These are phyloP conservation scores for Encarsia formosa DNA, from an alignment of 2,888 invertebrate genomes.

Conservation along the genomic window DNA sequence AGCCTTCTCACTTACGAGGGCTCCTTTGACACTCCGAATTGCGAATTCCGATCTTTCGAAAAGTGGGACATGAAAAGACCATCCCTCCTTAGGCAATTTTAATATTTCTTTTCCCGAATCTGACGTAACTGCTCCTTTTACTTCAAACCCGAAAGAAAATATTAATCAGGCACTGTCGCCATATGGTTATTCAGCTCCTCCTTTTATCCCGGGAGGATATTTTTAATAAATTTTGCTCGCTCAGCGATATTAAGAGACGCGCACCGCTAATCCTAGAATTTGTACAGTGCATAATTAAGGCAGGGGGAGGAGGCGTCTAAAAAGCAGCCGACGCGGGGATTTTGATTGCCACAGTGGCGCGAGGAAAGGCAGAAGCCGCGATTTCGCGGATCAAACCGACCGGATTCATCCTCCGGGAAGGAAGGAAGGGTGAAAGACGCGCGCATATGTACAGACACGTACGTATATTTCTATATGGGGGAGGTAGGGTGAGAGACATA, in stretches of 20 bases:
- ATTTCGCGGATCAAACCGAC: conserved; percentile 40
- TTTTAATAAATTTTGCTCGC: conserved; percentile 19
- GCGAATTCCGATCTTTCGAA: no score
- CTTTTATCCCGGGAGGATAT: background rate
- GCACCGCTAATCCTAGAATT: conserved; percentile 14
- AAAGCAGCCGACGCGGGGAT: background rate
- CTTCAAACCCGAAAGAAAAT: conserved; percentile 29
- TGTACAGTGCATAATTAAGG: conserved; percentile 23
- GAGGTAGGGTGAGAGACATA: conserved; percentile 44
- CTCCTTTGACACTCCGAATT: no score
- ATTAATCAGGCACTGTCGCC: conserved; percentile 34
- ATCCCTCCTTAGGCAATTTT: conserved; percentile 51
- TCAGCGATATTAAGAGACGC: background rate
- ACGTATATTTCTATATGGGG: no score
- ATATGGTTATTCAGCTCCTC: background rate
- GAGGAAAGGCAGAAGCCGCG: conserved; percentile 25
- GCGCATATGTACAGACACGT: no score
- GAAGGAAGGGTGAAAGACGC: conserved; percentile 25
- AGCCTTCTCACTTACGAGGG: no score
- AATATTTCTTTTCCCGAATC: conserved; percentile 38
- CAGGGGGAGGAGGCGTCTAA: background rate
- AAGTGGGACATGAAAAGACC: no score
- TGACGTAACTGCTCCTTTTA: no score
- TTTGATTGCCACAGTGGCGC: conserved; percentile 1
- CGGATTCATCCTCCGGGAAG: conserved; percentile 31